phyloP scores from a whole-genome alignment of 2,888 invertebrate genomes.

The Hipparchia sbordonii region DNA sequence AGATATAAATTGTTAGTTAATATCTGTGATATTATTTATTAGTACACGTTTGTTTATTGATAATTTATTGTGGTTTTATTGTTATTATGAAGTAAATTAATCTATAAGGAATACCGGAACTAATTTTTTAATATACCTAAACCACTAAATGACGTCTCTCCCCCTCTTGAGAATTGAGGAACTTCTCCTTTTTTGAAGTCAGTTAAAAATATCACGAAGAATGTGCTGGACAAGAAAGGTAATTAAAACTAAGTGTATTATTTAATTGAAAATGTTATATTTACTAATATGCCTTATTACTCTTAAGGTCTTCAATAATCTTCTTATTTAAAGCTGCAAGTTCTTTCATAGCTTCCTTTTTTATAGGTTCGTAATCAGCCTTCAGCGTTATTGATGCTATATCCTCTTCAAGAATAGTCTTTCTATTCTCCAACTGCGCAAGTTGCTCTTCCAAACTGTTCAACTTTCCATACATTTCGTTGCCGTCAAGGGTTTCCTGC shows the following conservation, averaged over 20 bases:
- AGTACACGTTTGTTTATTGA: slow-evolving; percentile 24
- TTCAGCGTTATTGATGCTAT: slow-evolving; percentile 86
- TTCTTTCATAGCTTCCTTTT: slow-evolving; percentile 82
- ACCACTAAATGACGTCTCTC: too few species aligned
- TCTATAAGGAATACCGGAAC: not conserved
- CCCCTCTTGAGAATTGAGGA: too few species aligned
- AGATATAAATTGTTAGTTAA: slow-evolving; percentile 31
- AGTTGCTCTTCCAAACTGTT: slow-evolving; percentile 87
- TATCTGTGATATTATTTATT: slow-evolving; percentile 46
- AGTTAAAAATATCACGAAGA: not conserved
- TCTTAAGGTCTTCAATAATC: slow-evolving; percentile 75
- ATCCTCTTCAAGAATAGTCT: slow-evolving; percentile 86
- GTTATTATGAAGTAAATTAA: not conserved
- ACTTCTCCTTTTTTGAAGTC: too few species aligned
- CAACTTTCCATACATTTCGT: slow-evolving; percentile 88
- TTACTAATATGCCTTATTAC: slow-evolving; percentile 60
- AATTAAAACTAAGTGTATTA: too few species aligned
- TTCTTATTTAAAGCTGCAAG: slow-evolving; percentile 81
- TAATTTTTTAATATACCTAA: not conserved
- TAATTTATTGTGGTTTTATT: slow-evolving; percentile 10
- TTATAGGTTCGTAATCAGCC: slow-evolving; percentile 85
- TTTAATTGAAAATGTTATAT: not conserved
- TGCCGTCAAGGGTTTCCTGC: slow-evolving; percentile 85
- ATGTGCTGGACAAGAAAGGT: not conserved
- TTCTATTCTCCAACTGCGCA: slow-evolving; percentile 86